Evolutionary conservation across 2,113 vertebrate species (phyloP), one percentile per base, ranked within the genome.

Genomic region (Tragelaphus imberbis): DNA sequence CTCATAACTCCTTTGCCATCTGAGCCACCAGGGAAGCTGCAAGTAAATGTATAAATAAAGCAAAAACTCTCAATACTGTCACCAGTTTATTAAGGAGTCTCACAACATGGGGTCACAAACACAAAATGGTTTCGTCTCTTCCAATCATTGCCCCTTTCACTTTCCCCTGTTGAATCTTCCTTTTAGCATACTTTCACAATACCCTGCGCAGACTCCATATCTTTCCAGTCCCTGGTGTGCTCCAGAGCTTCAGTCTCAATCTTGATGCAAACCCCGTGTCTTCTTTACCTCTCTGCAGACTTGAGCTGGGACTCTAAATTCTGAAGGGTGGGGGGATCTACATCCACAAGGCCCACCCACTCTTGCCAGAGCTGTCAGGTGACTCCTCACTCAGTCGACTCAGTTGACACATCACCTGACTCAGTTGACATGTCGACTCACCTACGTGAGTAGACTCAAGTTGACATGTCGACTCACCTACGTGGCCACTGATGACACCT

Each of bases 81-180:
- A 21, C 10, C 6, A 14, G 75, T 12, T 77, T 10, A 36, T 23
- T 44, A 81, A 71, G 4, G 81, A 68, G 14, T 94, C 53, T 91
- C 44, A 9, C 36, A 63, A 61, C 51, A 16, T 0, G 27, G 2
- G 28, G 33, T 61, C n/a, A 56, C 5, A 80, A 25, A 36, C 23
- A 33, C 5, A 5, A 44, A 14, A 28, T 7, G 13, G 6, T 17
- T 84, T 56, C 0, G 0, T 30, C 6, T 36, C 44, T 36, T 33
- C 51, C 19, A 12, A 8, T 27, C 17, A 3, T 23, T 0, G 5
- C 7, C 23, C 30, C 12, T 36, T 3, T n/a, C 25, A 5, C n/a
- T 36, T 30, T 11, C 11, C 12, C 33, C 44, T 80, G 27, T 5
- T 17, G 16, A 40, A 21, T 30, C 25, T 44, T 63, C 82, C 36